Conservation (phyloP, 2,888 invertebrate genomes). For the Didymodactylos carnosus region DNA sequence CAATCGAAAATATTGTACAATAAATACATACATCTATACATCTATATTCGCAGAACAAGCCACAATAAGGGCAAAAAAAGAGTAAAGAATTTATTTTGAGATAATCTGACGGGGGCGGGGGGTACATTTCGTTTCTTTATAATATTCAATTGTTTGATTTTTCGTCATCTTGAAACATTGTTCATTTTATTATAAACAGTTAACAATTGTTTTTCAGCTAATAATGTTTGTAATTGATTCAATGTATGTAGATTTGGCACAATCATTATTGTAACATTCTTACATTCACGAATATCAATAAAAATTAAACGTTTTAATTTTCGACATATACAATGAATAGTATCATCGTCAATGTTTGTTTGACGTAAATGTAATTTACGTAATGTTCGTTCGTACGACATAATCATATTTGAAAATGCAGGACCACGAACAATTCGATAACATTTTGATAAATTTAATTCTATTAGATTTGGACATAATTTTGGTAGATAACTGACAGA, state of each 20-base stretch:
- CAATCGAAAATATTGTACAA: no score
- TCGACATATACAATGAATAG: not conserved
- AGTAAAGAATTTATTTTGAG: no score
- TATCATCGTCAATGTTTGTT: not conserved
- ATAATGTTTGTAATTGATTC: not conserved
- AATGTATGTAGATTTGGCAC: not conserved
- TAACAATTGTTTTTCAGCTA: not conserved
- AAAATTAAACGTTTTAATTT: not conserved
- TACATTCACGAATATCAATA: not conserved
- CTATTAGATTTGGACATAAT: not conserved
- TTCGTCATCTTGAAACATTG: no score
- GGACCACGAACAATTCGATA: not conserved
- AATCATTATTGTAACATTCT: not conserved
- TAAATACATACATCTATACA: no score
- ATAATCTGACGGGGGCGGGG: no score
- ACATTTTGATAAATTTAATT: not conserved
- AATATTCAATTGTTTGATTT: no score
- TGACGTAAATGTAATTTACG: not conserved
- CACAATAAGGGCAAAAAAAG: no score
- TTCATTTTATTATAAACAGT: no score
- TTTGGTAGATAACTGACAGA: not conserved
- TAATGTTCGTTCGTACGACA: not conserved
- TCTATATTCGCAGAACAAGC: no score
- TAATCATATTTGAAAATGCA: not conserved
- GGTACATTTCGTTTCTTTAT: no score